Conservation (phyloP, 2,113 vertebrate species). For the Proteles cristata region DNA sequence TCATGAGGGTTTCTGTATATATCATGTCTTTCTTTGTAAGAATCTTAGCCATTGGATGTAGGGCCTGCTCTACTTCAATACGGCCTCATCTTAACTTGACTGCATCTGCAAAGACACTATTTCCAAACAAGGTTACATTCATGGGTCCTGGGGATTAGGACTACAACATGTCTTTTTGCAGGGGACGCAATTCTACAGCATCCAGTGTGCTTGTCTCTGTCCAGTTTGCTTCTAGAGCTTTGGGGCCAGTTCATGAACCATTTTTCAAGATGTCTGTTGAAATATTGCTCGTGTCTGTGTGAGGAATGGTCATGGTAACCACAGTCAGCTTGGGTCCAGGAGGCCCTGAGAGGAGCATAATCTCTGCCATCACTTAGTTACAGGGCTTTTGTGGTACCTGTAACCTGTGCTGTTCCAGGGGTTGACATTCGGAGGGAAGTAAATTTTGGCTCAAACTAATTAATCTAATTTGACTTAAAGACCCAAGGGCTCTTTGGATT, state of each 20-base stretch:
- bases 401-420: background rate
- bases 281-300: background rate
- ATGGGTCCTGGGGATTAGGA: background rate
- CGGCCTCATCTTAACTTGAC: background rate
- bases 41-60: background rate
- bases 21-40: background rate
- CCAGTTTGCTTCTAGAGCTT: background rate
- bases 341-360: background rate
- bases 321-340: background rate
- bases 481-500: constrained; percentile 32
- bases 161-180: background rate
- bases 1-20: background rate
- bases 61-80: background rate
- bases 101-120: background rate
- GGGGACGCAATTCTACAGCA: background rate
- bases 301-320: background rate
- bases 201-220: background rate
- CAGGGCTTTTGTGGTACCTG: background rate
- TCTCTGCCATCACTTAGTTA: background rate
- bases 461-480: background rate
- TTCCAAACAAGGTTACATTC: background rate
- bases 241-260: background rate
- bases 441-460: background rate
- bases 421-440: background rate
- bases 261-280: background rate